Evolutionary conservation across 2,888 invertebrate genomes (phyloP).

Genomic region (Spilarctia lutea): DNA sequence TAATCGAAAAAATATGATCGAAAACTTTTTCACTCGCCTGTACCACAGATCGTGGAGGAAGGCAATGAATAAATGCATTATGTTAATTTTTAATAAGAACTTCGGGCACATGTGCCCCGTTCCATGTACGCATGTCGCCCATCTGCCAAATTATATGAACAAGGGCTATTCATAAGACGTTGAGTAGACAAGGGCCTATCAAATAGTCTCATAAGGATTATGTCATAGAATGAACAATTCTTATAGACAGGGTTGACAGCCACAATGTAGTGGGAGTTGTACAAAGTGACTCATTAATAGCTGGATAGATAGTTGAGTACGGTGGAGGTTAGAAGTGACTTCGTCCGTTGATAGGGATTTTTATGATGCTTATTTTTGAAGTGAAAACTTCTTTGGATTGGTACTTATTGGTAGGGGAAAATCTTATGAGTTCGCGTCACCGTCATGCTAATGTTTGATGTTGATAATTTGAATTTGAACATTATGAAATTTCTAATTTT

Average conservation of each 20-base stretch:
- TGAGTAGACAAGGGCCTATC: constrained; percentile 16
- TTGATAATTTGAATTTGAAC: too few relatives aligned
- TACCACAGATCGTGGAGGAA: constrained; percentile 19
- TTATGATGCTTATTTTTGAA: not conserved
- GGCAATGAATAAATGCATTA: constrained; percentile 37
- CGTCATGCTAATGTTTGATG: too few relatives aligned
- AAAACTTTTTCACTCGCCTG: constrained; percentile 14
- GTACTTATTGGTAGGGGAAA: too few relatives aligned
- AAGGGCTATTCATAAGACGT: constrained; percentile 21
- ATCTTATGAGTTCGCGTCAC: too few relatives aligned
- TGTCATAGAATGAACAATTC: not conserved
- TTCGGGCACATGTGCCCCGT: constrained; percentile 24
- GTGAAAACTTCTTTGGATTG: too few relatives aligned
- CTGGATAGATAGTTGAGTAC: not conserved
- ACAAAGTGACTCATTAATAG: not conserved
- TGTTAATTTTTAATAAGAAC: constrained; percentile 32
- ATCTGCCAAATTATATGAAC: constrained; percentile 25
- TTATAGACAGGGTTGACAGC: constrained; percentile 8
- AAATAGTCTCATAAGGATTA: constrained; percentile 6
- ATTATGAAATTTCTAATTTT: too few relatives aligned
- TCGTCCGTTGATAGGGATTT: not conserved
- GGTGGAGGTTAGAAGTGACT: not conserved
- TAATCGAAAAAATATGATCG: not conserved
- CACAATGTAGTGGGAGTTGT: not conserved
- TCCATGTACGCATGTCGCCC: constrained; percentile 11